Base-by-base conservation (phyloP, 2,113 vertebrate species). In the Cyanistes caeruleus region DNA sequence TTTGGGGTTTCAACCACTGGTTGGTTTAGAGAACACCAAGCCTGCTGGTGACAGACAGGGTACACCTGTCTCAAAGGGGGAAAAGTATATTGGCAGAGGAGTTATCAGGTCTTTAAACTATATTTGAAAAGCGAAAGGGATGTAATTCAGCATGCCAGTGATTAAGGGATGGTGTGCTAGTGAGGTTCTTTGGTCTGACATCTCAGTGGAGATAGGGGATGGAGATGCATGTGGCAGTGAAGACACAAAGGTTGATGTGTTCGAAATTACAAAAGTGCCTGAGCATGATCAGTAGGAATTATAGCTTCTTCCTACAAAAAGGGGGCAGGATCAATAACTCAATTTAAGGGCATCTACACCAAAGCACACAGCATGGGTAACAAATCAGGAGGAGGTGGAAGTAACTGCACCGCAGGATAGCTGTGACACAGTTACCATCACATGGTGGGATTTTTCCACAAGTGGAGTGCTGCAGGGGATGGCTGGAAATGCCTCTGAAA, bases 401-500 rank as follows among this genome's bases (percentile, higher is more conserved):
- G 56, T 21, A 48, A 55, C n/a, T 30, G n/a, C 41, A 63, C 11
- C 4, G 5, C 56, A 24, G 48, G 15, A 48, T 0, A 70, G 11
- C 15, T 62, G 20, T 28, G 15, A 46, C 37, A 51, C 60, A 35
- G 70, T 17, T 25, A 31, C 23, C 33, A 46, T 33, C 63, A 37
- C 22, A 13, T 1, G 6, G 35, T 27, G 33, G 39, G 15, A 70
- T 5, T 7, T 22, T 10, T 0, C 0, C 33, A 53, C 64, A 53
- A 60, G 63, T 14, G 33, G 33, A 52, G 46, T 9, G 55, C 48
- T 53, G 39, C 28, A 70, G 39, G 13, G 28, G 28, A 53, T 33
- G 39, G 7, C 55, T 60, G 46, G 23, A 46, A 55, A 62, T 20
- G 48, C 39, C 15, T 70, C 64, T 48, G 23, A 78, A 48, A 48